Evolutionary conservation across 2,113 vertebrate species (phyloP).

Genomic region (Speoplatyrhinus poulsoni): DNA sequence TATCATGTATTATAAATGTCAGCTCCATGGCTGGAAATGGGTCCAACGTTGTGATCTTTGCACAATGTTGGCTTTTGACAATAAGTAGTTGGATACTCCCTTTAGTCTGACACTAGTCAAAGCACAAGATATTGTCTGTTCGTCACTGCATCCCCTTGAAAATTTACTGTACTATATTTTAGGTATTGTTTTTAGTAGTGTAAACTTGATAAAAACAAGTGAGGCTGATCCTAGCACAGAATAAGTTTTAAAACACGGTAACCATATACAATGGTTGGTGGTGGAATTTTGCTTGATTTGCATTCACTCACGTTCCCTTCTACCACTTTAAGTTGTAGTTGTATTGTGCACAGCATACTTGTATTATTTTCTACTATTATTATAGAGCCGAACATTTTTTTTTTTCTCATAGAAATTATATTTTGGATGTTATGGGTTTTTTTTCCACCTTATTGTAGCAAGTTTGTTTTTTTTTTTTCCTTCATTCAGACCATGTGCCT

Average conservation of each 20-base stretch:
- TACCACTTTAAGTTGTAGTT: background rate
- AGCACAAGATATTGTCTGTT: background rate
- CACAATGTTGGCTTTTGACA: conserved; percentile 22
- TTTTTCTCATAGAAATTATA: conserved; percentile 41
- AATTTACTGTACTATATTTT: conserved; percentile 1
- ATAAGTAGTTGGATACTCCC: conserved; percentile 3
- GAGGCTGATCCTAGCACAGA: conserved; percentile 11
- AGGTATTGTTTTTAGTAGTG: conserved; percentile 35
- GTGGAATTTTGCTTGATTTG: background rate
- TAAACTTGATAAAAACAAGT: conserved; percentile 8
- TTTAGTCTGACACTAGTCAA: conserved; percentile 10
- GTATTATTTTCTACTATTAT: conserved; percentile 17
- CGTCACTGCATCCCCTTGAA: conserved; percentile 3
- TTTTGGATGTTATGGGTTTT: conserved; percentile 22
- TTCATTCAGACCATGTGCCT: conserved; percentile 38
- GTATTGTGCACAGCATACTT: conserved; percentile 30
- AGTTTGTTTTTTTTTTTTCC: conserved; percentile 39
- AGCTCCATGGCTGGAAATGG: conserved; percentile 47
- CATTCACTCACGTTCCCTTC: conserved; percentile 3
- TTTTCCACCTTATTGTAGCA: conserved; percentile 1
- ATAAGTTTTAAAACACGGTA: conserved; percentile 29
- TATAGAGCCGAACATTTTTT: conserved; percentile 54
- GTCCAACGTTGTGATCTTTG: conserved; percentile 50
- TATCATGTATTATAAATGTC: conserved; percentile 16
- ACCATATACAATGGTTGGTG: conserved; percentile 45